A percentile compares a stretch with the other conserved stretches of the same genome.
These are phyloP conservation scores for Caradrina kadenii DNA, from an alignment of 2,888 invertebrate species.

Conservation along the genomic window DNA sequence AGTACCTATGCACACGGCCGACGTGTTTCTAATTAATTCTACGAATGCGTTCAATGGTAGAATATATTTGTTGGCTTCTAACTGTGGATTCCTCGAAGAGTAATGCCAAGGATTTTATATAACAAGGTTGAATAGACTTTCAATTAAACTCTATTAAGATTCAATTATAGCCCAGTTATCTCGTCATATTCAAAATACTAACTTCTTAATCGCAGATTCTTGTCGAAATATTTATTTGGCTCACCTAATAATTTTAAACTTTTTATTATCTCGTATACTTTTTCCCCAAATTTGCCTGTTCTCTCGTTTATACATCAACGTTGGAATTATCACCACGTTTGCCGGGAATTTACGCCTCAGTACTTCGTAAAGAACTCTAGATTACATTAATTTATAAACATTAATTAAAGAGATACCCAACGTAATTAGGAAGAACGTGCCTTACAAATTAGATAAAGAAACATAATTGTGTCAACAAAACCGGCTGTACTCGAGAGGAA, in stretches of 20 bases:
- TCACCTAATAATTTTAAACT: too few species aligned
- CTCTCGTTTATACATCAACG: not conserved
- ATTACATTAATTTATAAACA: constrained; percentile 46
- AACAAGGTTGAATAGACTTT: too few species aligned
- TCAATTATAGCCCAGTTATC: too few species aligned
- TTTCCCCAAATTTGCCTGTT: not conserved
- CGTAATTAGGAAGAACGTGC: constrained; percentile 42
- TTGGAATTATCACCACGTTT: constrained; percentile 16
- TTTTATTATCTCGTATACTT: too few species aligned
- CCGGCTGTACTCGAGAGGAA: not conserved
- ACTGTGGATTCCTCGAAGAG: too few species aligned
- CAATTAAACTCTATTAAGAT: too few species aligned
- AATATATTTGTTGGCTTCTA: too few species aligned
- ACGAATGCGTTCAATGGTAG: not conserved
- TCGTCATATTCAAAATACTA: too few species aligned
- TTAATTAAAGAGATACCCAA: constrained; percentile 30
- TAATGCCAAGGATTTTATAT: too few species aligned
- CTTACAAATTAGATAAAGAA: constrained; percentile 24
- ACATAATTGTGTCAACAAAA: not conserved
- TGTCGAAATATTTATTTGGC: too few species aligned
- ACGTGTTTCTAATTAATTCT: not conserved
- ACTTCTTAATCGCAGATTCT: too few species aligned
- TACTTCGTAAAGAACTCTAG: constrained; percentile 11
- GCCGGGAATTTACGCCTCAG: constrained; percentile 15
- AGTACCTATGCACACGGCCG: not conserved